Evolutionary conservation across 2,113 vertebrate genomes (phyloP), one percentile per base, ranked within the genome.

Genomic region (Paralichthys olivaceus): DNA sequence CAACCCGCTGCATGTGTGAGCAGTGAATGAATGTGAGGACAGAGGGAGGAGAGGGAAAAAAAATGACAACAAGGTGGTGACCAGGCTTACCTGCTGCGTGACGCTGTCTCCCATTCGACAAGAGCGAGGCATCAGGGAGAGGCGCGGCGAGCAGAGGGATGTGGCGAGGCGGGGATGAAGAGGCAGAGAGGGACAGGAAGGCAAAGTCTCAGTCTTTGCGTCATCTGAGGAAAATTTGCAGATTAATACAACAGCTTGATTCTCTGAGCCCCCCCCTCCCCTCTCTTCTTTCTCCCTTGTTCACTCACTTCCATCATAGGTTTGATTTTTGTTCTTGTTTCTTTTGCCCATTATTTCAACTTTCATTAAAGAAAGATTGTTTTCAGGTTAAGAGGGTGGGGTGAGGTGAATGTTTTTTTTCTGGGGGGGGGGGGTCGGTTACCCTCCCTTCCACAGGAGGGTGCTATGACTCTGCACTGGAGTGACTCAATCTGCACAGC

Each of bases 171-270:
- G 78, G 34, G 78, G 80, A 91, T 80, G 83, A 76, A 71, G 78
- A 84, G 74, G 80, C 63, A 69, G 78, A 85, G 71, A 13, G 69
- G 60, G 72, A 69, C 64, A 66, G 56, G 80, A 4, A 85, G 76
- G 86, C 83, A 61, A 85, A 92, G 80, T 86, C 91, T 82, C 72
- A 84, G 85, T 87, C 91, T 77, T 89, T 94, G 89, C 92, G 91
- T 94, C 93, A 94, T 94, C 91, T 93, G 93, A 90, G 93, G 92
- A 82, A 92, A 94, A 94, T 87, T 87, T 79, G 63, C 91, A 93
- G 94, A 93, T 95, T 94, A 95, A 90, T 91, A 82, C 84, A 85
- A 90, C 87, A 89, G 89, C 88, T 91, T 92, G 87, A 77, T 75
- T 72, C 75, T 72, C 80, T 75, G 71, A 81, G 70, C 85, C 67